These are phyloP conservation scores for Caenorhabditis elegans DNA, from an alignment of 1,140 invertebrate genomes.

Conservation along the genomic window WBcel235 BX284603.4:2418001-2418500, in stretches of 20 bases:
- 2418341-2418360: not conserved
- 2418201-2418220: not conserved
- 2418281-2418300: not conserved
- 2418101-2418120: not conserved
- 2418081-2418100: not conserved
- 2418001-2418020: slow-evolving; percentile 15
- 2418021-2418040: slow-evolving; percentile 45
- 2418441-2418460: too few relatives aligned
- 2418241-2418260: not conserved
- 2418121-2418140: slow-evolving; percentile 13
- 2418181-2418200: not conserved
- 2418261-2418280: not conserved
- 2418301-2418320: not conserved
- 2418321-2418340: too few relatives aligned
- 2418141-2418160: not conserved
- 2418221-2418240: not conserved
- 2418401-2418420: too few relatives aligned
- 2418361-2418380: not conserved
- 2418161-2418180: not conserved
- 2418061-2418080: not conserved
- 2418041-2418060: slow-evolving; percentile 34
- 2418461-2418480: too few relatives aligned
- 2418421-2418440: too few relatives aligned
- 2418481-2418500: too few relatives aligned
- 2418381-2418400: not conserved